Conservation (phyloP, 2,888 invertebrate species). For the Melieria crassipennis region DNA sequence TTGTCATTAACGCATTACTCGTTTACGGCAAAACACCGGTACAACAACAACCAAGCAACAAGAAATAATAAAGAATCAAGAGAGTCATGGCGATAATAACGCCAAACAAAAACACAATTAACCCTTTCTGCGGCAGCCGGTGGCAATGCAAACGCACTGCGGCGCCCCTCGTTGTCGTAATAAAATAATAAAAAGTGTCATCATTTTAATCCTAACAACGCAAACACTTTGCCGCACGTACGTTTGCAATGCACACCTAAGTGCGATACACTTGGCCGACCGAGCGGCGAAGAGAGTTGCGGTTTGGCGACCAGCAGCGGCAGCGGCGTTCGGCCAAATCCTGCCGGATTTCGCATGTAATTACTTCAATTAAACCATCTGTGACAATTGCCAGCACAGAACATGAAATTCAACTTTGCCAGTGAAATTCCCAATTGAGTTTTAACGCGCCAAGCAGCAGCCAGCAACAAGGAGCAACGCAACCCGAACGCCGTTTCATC, state of each 20-base stretch:
- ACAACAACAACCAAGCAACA: slow-evolving; percentile 5
- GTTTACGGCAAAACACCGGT: slow-evolving; percentile 20
- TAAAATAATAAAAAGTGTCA: slow-evolving; percentile 38
- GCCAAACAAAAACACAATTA: slow-evolving; percentile 22
- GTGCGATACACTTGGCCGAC: too few relatives aligned
- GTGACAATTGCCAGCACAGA: slow-evolving; percentile 64
- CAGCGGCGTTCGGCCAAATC: slow-evolving; percentile 47
- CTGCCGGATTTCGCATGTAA: slow-evolving; percentile 65
- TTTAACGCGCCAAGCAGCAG: slow-evolving; percentile 11
- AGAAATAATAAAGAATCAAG: background rate
- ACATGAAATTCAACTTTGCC: slow-evolving; percentile 64
- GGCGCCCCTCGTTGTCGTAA: slow-evolving; percentile 13
- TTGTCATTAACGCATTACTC: slow-evolving; percentile 60
- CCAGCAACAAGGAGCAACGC: background rate
- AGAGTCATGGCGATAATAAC: background rate
- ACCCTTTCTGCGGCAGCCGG: slow-evolving; percentile 19
- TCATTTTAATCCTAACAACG: slow-evolving; percentile 35
- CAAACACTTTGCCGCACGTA: slow-evolving; percentile 2
- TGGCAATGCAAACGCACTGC: background rate
- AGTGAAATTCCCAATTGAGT: slow-evolving; percentile 54
- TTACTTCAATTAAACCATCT: slow-evolving; percentile 67
- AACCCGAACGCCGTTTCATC: background rate
- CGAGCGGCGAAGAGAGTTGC: too few relatives aligned
- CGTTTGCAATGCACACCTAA: too few relatives aligned
- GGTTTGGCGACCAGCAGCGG: background rate